These are phyloP conservation scores for Clangula hyemalis DNA, from an alignment of 2,797 vertebrate species.

Conservation along the genomic window DNA sequence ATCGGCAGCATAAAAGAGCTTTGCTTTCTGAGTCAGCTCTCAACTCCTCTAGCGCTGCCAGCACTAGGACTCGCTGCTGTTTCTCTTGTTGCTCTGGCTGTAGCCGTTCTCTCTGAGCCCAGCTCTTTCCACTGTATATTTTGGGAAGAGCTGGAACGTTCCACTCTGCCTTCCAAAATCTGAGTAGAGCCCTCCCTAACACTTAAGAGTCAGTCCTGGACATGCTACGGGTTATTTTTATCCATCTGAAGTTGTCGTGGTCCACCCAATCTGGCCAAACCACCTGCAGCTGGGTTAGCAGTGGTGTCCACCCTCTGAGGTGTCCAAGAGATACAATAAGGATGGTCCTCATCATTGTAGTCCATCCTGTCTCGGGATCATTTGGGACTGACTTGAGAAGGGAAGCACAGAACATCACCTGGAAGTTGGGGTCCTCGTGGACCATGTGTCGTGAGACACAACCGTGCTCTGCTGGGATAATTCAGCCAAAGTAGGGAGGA, in stretches of 20 bases:
- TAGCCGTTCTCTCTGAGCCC: neutral
- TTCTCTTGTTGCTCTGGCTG: constrained; percentile 36
- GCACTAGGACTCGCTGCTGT: neutral
- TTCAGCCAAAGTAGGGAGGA: neutral
- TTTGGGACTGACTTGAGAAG: neutral
- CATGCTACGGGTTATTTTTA: neutral
- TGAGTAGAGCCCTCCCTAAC: constrained; percentile 20
- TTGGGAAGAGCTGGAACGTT: constrained; percentile 52
- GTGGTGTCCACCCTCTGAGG: neutral
- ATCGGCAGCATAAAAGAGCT: neutral
- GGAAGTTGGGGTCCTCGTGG: neutral
- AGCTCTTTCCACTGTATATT: constrained; percentile 61
- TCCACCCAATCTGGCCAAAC: neutral
- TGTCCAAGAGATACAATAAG: neutral
- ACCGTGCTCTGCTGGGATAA: neutral
- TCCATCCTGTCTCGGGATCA: neutral
- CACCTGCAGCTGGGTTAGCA: neutral
- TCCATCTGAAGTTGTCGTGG: neutral
- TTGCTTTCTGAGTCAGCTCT: constrained; percentile 39
- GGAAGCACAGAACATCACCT: neutral
- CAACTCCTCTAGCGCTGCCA: neutral
- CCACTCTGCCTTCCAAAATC: constrained; percentile 32
- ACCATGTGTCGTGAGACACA: neutral
- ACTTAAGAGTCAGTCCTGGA: constrained; percentile 17
- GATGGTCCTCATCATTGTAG: neutral